Base-by-base conservation (phyloP, 2,113 vertebrate species). In the Pristiophorus japonicus region DNA sequence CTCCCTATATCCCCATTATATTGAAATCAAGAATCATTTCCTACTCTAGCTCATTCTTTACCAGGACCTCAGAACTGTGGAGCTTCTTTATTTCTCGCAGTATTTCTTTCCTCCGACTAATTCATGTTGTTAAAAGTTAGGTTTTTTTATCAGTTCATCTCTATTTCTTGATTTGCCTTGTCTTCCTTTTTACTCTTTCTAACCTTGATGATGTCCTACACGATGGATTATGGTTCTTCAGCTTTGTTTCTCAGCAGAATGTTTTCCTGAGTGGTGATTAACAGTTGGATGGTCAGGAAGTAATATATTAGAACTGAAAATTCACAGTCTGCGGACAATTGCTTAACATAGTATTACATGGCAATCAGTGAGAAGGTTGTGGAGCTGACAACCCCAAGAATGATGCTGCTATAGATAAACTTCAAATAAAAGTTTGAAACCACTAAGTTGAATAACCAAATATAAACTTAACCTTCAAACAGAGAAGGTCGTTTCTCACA, bases 401-500 rank as follows among this genome's bases (percentile, higher is more conserved):
- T 42, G 63, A 42, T 70, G 63, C 65, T 47, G 65, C 92, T 70
- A 47, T 47, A 47, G 92, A 94, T 94, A 94, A 94, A 94, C 93
- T 73, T 73, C 38, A 30, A 67, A 94, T 59, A 93, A 42, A 70
- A 94, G 93, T 94, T 94, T 73, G 66, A n/a, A 94, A 94, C 42
- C 93, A 73, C 14, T 73, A 94, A 94, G 63, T 94, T 94, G 93
- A 94, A 45, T 94, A 34, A 51, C 93, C 65, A 70, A 94, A 47
- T 94, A 94, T 94, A 94, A 70, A 94, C 93, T 30, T 94, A 94
- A 94, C 93, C 93, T 94, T 94, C 65, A 70, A 66, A 94, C 93
- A 94, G 93, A 94, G 63, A 94, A 94, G 93, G 93, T 94, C 93
- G 66, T 94, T 94, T 94, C 93, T 94, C 93, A 94, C 93, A 94